Percentiles rank a stretch among this genome's conserved stretches.
Conservation (phyloP, 2,113 vertebrate genomes). For the Nibea albiflora region DNA sequence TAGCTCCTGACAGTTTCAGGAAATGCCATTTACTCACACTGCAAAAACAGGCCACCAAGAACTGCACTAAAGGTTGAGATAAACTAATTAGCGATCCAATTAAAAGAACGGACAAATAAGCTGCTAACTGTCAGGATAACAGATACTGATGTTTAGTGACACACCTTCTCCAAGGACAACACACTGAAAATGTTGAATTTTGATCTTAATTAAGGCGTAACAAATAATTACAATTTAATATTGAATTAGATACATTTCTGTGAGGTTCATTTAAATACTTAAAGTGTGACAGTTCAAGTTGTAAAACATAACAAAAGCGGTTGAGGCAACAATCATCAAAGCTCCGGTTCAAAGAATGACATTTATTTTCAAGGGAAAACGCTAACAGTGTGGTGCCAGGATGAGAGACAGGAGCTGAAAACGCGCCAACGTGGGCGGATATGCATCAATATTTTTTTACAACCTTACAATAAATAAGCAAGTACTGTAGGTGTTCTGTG, state of each 20-base stretch:
- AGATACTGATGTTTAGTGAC: slow-evolving; percentile 45
- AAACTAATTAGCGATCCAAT: slow-evolving; percentile 74
- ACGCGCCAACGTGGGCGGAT: slow-evolving; percentile 33
- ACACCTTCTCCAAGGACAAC: slow-evolving; percentile 18
- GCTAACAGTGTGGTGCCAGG: slow-evolving; percentile 23
- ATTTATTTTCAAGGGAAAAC: slow-evolving; percentile 31
- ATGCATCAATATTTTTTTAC: background rate
- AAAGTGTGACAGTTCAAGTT: background rate
- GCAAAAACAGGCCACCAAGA: slow-evolving; percentile 47
- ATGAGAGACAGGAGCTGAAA: slow-evolving; percentile 27
- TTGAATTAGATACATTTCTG: background rate
- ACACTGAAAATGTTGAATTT: slow-evolving; percentile 12
- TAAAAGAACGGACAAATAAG: slow-evolving; percentile 60
- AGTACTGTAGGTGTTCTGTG: slow-evolving; percentile 1
- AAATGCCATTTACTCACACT: slow-evolving; percentile 48
- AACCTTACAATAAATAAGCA: slow-evolving; percentile 19
- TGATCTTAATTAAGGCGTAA: background rate
- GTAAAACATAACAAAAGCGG: slow-evolving; percentile 7
- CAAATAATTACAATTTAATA: background rate
- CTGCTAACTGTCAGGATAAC: slow-evolving; percentile 40
- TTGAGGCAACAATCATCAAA: slow-evolving; percentile 35
- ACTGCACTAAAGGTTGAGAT: slow-evolving; percentile 56
- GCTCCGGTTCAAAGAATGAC: slow-evolving; percentile 24
- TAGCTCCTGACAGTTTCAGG: slow-evolving; percentile 64
- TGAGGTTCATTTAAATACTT: background rate